Percentiles rank a stretch among this genome's conserved stretches.
Evolutionary conservation across 2,888 invertebrate genomes (phyloP).

Genomic region (Dolichopus griseipennis): DNA sequence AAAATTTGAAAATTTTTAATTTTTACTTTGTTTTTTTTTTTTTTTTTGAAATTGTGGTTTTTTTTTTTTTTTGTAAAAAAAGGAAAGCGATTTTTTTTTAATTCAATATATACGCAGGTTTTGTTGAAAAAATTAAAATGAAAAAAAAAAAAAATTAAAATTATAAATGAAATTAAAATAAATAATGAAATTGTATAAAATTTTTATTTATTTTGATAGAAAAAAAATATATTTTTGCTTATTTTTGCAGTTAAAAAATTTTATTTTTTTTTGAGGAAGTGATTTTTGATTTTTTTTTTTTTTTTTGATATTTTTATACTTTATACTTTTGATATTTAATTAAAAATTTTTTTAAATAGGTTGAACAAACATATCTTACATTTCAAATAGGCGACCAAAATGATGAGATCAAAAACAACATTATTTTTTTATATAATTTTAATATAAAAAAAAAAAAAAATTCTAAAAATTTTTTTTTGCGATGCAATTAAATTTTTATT

Average conservation of each 20-base stretch:
- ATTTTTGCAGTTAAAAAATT: not conserved
- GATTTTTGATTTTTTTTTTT: not conserved
- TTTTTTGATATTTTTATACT: not conserved
- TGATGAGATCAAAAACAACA: conserved; percentile 13
- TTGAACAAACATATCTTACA: conserved; percentile 3
- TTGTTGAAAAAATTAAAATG: not conserved
- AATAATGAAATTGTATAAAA: not conserved
- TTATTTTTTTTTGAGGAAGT: not conserved
- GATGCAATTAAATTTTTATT: not conserved
- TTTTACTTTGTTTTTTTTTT: not conserved
- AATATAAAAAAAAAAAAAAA: not conserved
- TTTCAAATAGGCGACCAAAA: conserved; percentile 11
- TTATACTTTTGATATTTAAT: not conserved
- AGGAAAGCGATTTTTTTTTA: not conserved
- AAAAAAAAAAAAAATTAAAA: not conserved
- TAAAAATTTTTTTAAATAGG: not conserved
- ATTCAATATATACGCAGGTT: conserved; percentile 6
- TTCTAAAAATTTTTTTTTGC: not conserved
- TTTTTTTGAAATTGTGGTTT: too few relatives aligned
- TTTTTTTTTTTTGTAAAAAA: too few relatives aligned
- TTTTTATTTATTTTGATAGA: not conserved
- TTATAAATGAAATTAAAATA: too few relatives aligned
- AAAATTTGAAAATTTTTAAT: not conserved
- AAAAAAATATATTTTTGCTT: not conserved
- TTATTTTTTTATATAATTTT: conserved; percentile 8